Base-by-base conservation (phyloP, 53 echinoderm and acorn worm species). In the Paracentrotus lividus region DNA sequence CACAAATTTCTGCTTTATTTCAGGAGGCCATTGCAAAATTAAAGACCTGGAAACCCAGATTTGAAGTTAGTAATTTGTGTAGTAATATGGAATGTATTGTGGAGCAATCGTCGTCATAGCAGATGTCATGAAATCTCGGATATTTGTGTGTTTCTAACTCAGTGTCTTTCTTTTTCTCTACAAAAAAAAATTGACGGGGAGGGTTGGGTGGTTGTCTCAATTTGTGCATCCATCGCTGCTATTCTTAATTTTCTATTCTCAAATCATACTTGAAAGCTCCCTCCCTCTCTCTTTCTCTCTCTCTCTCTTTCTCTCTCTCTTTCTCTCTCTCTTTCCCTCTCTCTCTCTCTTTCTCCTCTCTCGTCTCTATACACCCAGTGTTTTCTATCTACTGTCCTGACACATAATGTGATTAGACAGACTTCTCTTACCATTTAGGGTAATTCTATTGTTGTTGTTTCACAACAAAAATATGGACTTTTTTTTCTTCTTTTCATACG, bases 301-400 rank as follows among this genome's bases (percentile, higher is more conserved):
- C 68, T 68, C 68, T 68, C 32, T 68, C 33, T 31, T 29, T 68
- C 68, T 68, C 68, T 68, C 68, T 68, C 68, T 31, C 32, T 68
- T 5, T 68, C 68, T 68, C 27, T 68, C 32, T 54, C 15, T 15
- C 54, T 54, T 18, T 54, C 54, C 18, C 54, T 15, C 54, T 54
- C 54, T 54, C 54, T 54, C 2, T 54, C 54, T 54, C 61, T 26
- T 8, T n/a, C n/a, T 60, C 60, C 59, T 59, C 8, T 59, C 60
- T 60, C 23, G 0, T 16, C 2, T 3, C n/a, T 16, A 0, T 7
- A 2, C 60, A 60, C 7, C n/a, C n/a, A 59, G 59, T 5, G 5
- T 24, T 9, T 24, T 2, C n/a, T 59, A n/a, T 60, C 8, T 60
- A 5, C n/a, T 7, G 5, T 24, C n/a, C 7, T 7, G n/a, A n/a